Evolutionary conservation across 1,140 invertebrate species (phyloP), one percentile per base, ranked within the genome.

Genomic region (Hyphantria cunea): DNA sequence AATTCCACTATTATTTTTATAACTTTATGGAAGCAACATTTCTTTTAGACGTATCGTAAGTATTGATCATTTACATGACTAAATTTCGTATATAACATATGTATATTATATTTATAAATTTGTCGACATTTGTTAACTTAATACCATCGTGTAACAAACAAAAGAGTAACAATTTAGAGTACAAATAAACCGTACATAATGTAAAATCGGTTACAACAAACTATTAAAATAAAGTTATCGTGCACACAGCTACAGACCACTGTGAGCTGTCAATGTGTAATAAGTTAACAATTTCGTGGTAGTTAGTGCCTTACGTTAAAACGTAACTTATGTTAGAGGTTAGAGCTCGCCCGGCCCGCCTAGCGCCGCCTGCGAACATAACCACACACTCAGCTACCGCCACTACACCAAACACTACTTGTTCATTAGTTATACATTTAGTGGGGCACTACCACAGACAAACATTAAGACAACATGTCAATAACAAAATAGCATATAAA

Each of bases 291-390:
- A 77, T 59, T 70, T 45, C 63, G 74, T 70, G 64, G 74, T 66
- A 72, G 80, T 87, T 89, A 89, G 86, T 89, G 87, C 84, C 84
- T 89, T 84, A 76, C 63, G 72, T 80, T 77, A 73, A 74, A 79
- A 82, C 75, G 76, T 85, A 85, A 84, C 76, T 84, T 82, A 88
- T 70, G 76, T 86, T 85, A 85, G 80, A 77, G 80, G 79, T 72
- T 72, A 76, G 67, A 62, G 58, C 44, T 66, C 64, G 69, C 78
- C 72, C 77, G 76, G 68, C 55, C 70, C 65, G 72, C 72, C 81
- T 89, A 89, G 75, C 86, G 86, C 84, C 86, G 84, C 82, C 86
- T 89, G 86, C 76, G 84, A 86, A 83, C 77, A 86, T 73, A 89
- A 84, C 74, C 82, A 89, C 74, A 86, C 67, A 76, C 76, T 74